Conservation (phyloP, 2,797 vertebrate species). For the Lates japonicus region DNA sequence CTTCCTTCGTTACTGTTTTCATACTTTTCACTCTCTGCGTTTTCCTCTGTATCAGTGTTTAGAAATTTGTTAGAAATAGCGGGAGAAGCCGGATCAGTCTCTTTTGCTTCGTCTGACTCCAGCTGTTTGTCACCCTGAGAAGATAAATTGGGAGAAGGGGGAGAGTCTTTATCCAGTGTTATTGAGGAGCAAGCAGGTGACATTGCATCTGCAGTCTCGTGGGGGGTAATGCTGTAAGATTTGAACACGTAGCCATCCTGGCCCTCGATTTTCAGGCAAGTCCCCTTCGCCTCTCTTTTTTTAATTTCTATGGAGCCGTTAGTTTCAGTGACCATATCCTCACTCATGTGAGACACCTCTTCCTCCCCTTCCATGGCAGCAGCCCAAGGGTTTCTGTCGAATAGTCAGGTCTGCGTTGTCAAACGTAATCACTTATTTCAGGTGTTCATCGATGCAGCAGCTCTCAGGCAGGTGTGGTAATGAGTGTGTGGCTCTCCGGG, state of each 20-base stretch:
- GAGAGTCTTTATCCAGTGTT: conserved; percentile 86
- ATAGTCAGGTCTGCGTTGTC: conserved; percentile 73
- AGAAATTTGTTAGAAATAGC: conserved; percentile 75
- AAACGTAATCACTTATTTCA: conserved; percentile 72
- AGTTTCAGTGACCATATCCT: conserved; percentile 74
- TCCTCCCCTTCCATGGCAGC: conserved; percentile 87
- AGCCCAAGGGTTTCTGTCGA: conserved; percentile 73
- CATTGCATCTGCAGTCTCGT: conserved; percentile 67
- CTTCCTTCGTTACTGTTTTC: conserved; percentile 75
- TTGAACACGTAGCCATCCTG: conserved; percentile 89
- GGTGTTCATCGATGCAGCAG: conserved; percentile 82
- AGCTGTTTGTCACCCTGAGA: conserved; percentile 83
- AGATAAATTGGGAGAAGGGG: conserved; percentile 85
- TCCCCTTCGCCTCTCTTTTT: conserved; percentile 86
- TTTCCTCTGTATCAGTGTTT: conserved; percentile 72
- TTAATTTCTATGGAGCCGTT: conserved; percentile 78
- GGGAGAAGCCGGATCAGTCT: conserved; percentile 75
- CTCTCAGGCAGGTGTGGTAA: conserved; percentile 74
- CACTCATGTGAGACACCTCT: conserved; percentile 76
- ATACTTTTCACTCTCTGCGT: conserved; percentile 62
- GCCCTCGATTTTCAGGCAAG: conserved; percentile 87
- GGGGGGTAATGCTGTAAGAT: conserved; percentile 86
- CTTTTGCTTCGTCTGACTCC: conserved; percentile 73
- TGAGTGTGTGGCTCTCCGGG: conserved; percentile 64
- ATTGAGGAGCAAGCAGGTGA: conserved; percentile 74